Conservation (phyloP, 2,113 vertebrate genomes). For the Heptranchias perlo region DNA sequence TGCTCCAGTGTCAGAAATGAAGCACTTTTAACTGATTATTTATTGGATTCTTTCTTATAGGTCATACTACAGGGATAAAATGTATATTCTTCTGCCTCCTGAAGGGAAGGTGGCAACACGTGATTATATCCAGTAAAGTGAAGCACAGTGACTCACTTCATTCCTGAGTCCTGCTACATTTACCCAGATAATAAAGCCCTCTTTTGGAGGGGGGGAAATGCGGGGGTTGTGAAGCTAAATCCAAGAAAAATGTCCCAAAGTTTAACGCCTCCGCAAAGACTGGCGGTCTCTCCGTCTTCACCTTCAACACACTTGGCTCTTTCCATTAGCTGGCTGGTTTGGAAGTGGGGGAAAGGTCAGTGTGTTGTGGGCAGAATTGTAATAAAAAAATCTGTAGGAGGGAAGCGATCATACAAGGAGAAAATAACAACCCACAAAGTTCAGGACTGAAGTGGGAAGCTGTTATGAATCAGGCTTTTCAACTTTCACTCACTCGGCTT, state of each 20-base stretch:
- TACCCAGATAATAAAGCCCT: neutral
- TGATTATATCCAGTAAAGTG: neutral
- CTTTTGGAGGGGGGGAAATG: no score
- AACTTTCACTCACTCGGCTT: slow-evolving; percentile 21
- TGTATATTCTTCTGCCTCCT: neutral
- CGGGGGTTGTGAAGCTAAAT: neutral
- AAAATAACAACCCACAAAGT: slow-evolving; percentile 1
- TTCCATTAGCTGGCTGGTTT: neutral
- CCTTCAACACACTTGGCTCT: neutral
- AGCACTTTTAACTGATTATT: neutral
- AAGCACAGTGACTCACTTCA: neutral
- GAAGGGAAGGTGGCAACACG: neutral
- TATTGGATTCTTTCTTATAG: neutral
- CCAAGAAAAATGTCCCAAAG: neutral
- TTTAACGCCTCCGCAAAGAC: neutral
- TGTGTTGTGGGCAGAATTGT: neutral
- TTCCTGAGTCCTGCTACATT: neutral
- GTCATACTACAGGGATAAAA: neutral
- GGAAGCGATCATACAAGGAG: neutral
- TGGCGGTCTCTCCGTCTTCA: neutral
- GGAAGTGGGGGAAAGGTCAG: slow-evolving; percentile 21
- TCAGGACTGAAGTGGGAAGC: neutral
- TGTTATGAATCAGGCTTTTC: neutral
- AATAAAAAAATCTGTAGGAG: neutral
- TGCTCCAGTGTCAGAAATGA: neutral